Percentiles rank a stretch among this genome's conserved stretches.
Conservation (phyloP, 1,140 invertebrate genomes). For the Trichogramma pretiosum region DNA sequence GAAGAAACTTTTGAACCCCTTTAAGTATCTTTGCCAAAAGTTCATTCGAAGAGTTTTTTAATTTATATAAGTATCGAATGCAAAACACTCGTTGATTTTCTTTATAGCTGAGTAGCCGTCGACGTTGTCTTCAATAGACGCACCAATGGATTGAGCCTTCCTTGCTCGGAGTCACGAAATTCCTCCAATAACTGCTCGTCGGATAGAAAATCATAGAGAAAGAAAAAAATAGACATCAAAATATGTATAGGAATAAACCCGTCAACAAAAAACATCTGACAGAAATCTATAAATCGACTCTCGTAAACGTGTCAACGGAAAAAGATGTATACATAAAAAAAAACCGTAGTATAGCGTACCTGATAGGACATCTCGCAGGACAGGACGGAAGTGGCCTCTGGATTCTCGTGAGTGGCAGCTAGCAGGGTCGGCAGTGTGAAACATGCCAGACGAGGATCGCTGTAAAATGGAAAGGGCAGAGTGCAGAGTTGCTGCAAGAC, state of each 20-base stretch:
- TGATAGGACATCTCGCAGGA: constrained; percentile 73
- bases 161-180: constrained; percentile 54
- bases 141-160: constrained; percentile 52
- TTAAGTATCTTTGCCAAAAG: too few relatives aligned
- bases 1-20: too few relatives aligned
- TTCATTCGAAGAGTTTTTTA: too few relatives aligned
- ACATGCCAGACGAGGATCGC: constrained; percentile 61
- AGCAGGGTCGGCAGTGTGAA: constrained; percentile 83
- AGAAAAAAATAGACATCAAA: neutral
- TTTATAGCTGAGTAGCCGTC: too few relatives aligned
- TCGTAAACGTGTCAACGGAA: neutral
- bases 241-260: neutral
- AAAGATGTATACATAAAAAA: neutral
- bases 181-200: constrained; percentile 56
- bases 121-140: constrained; percentile 37
- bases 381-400: constrained; percentile 59
- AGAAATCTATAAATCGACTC: neutral
- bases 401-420: constrained; percentile 64
- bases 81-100: too few relatives aligned
- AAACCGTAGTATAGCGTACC: constrained; percentile 39
- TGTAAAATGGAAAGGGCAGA: constrained; percentile 83
- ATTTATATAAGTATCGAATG: too few relatives aligned
- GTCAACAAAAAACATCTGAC: neutral
- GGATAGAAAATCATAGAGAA: constrained; percentile 2
- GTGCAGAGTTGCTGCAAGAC: constrained; percentile 85